A percentile compares a stretch with the other conserved stretches of the same genome.
These are phyloP conservation scores for Euplagia quadripunctaria DNA, from an alignment of 2,888 invertebrate species.

Conservation along the genomic window DNA sequence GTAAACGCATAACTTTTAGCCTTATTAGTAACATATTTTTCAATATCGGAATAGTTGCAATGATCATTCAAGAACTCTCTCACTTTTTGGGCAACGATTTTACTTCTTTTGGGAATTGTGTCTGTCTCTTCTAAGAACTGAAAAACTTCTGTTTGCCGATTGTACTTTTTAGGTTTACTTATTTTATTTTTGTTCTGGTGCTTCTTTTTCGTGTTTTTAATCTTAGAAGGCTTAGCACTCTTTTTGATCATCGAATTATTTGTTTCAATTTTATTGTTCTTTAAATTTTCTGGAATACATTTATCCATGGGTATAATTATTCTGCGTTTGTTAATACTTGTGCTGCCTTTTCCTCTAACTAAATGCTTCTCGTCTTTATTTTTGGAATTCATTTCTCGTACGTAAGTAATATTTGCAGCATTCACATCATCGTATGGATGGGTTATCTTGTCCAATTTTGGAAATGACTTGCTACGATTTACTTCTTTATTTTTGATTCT, in stretches of 20 bases:
- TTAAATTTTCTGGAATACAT: not conserved
- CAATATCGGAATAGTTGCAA: conserved; percentile 35
- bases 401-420: not conserved
- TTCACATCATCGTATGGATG: not conserved
- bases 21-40: not conserved
- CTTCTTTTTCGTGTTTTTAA: conserved; percentile 6
- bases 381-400: not conserved
- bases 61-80: conserved; percentile 49
- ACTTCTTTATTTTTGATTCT: conserved; percentile 36
- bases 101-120: conserved; percentile 26
- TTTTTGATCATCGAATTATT: not conserved
- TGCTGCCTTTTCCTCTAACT: not conserved
- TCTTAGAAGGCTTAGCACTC: not conserved
- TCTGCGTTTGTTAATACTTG: not conserved
- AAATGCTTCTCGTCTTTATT: not conserved
- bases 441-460: not conserved
- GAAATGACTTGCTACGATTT: not conserved
- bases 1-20: not conserved
- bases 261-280: not conserved
- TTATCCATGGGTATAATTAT: not conserved
- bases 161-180: conserved; percentile 30
- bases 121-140: conserved; percentile 34
- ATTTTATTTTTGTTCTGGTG: conserved; percentile 25
- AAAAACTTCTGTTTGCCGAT: conserved; percentile 43
- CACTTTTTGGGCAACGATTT: conserved; percentile 27